These are phyloP conservation scores for Sorex maritimensis DNA, from an alignment of 2,797 vertebrate genomes.

Conservation along the genomic window DNA sequence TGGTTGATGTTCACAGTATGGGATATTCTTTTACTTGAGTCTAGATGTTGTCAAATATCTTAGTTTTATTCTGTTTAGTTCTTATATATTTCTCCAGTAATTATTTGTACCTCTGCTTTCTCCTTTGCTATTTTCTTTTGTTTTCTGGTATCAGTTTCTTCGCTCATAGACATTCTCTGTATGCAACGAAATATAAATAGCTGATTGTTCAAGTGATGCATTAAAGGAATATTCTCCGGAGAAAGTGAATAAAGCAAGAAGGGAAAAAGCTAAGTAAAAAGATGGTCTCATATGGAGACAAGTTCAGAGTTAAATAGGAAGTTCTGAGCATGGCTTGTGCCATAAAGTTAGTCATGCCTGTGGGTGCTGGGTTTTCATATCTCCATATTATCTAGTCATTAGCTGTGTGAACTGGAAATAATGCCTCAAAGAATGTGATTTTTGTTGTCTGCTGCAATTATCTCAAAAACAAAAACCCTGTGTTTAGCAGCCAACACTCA, in stretches of 20 bases:
- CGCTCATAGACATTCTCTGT: neutral
- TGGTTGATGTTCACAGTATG: neutral
- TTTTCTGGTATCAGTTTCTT: slow-evolving; percentile 37
- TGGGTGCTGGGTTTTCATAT: neutral
- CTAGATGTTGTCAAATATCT: neutral
- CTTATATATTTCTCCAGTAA: slow-evolving; percentile 17
- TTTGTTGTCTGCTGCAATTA: neutral
- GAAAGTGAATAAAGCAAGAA: neutral
- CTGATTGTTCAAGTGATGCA: neutral
- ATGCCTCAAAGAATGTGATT: neutral
- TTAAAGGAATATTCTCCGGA: neutral
- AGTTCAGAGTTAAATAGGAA: neutral
- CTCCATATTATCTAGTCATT: neutral
- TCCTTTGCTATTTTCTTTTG: slow-evolving; percentile 28
- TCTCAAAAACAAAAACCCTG: neutral
- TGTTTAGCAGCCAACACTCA: neutral
- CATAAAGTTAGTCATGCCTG: neutral
- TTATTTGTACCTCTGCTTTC: neutral
- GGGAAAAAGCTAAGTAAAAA: neutral
- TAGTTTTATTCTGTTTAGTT: slow-evolving; percentile 8
- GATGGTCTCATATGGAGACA: neutral
- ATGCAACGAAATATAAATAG: neutral
- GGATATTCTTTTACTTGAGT: neutral
- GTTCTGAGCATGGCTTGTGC: neutral
- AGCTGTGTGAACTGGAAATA: neutral